Conservation (phyloP, 2,888 invertebrate genomes). For the Ormyrus rosae region DNA sequence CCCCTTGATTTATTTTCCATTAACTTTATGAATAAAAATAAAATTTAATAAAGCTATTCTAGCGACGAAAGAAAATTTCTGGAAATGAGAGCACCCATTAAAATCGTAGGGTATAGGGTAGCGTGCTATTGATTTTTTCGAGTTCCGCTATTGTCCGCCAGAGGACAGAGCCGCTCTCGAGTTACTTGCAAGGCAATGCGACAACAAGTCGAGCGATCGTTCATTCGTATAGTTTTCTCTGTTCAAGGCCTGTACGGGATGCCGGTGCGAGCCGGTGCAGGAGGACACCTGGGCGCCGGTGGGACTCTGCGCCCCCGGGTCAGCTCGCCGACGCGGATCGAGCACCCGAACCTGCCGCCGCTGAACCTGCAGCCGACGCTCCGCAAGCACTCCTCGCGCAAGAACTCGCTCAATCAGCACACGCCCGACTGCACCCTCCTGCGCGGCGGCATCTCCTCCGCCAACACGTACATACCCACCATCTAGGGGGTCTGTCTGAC, state of each 20-base stretch:
- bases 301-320: slow-evolving; percentile 81
- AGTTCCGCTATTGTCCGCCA: no score
- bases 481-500: slow-evolving; percentile 61
- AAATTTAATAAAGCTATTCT: no score
- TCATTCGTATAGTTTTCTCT: slow-evolving; percentile 37
- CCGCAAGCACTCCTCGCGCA: slow-evolving; percentile 72
- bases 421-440: slow-evolving; percentile 67
- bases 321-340: slow-evolving; percentile 88
- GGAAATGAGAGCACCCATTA: no score
- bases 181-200: no score
- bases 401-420: slow-evolving; percentile 67
- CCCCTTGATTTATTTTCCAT: neutral
- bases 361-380: slow-evolving; percentile 82
- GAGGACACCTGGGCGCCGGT: slow-evolving; percentile 56
- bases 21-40: neutral
- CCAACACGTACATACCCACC: slow-evolving; percentile 68
- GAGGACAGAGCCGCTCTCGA: no score
- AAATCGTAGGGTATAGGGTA: no score
- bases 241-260: slow-evolving; percentile 54
- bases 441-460: slow-evolving; percentile 67
- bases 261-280: slow-evolving; percentile 50
- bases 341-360: slow-evolving; percentile 88
- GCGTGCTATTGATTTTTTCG: no score
- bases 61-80: no score
- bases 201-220: no score